Conservation (phyloP, 2,797 vertebrate genomes). For the Neosilurus mollespiculum region DNA sequence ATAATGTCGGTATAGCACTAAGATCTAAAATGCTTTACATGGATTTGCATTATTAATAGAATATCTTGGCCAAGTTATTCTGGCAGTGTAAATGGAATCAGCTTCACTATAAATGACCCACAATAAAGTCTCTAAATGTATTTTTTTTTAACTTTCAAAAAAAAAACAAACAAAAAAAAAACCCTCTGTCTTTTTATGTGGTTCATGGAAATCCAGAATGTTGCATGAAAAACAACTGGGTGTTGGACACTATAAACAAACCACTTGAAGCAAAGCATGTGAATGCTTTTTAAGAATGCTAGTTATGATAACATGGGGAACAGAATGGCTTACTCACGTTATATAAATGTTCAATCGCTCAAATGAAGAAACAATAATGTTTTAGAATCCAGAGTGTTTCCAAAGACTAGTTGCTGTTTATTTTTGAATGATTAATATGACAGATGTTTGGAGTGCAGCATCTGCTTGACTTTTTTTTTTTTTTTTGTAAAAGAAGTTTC, state of each 20-base stretch:
- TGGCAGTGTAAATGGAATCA: slow-evolving; percentile 44
- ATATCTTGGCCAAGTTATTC: slow-evolving; percentile 40
- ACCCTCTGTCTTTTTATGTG: slow-evolving; percentile 51
- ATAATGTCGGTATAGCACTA: slow-evolving; percentile 33
- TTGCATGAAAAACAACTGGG: slow-evolving; percentile 52
- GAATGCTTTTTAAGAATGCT: slow-evolving; percentile 54
- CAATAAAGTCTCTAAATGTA: slow-evolving; percentile 52
- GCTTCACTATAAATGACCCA: slow-evolving; percentile 52
- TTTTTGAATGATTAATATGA: slow-evolving; percentile 10
- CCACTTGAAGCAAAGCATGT: slow-evolving; percentile 49
- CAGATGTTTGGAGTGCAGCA: slow-evolving; percentile 14
- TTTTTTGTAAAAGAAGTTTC: background rate
- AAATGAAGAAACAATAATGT: slow-evolving; percentile 16
- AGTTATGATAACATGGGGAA: slow-evolving; percentile 49
- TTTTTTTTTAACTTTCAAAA: slow-evolving; percentile 32
- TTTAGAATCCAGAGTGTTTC: slow-evolving; percentile 33
- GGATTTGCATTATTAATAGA: slow-evolving; percentile 50
- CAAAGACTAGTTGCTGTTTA: slow-evolving; percentile 26
- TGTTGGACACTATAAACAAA: slow-evolving; percentile 53
- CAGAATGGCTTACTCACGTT: slow-evolving; percentile 33
- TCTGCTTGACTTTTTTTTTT: slow-evolving; percentile 14
- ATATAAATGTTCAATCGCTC: slow-evolving; percentile 32
- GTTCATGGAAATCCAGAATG: slow-evolving; percentile 48
- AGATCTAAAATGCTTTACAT: slow-evolving; percentile 43
- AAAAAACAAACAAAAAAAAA: background rate